Evolutionary conservation across 2,113 vertebrate genomes (phyloP).

Genomic region (Petrocephalus microphthalmus): DNA sequence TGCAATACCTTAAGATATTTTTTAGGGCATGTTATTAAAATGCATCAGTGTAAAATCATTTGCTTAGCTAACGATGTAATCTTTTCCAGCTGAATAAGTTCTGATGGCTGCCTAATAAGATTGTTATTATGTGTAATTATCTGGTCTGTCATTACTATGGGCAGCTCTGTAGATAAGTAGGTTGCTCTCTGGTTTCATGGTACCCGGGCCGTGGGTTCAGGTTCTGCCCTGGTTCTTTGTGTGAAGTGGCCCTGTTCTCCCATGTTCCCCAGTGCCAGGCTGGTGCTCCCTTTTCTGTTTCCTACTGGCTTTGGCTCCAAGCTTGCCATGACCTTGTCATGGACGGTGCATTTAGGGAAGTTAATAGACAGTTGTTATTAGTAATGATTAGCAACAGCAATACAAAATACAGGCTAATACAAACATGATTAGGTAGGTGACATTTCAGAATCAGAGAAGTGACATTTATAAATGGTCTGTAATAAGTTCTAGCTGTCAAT

Average conservation of each 20-base stretch:
- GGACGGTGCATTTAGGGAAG: background rate
- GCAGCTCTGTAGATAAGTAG: background rate
- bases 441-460: background rate
- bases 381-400: background rate
- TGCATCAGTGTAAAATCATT: constrained; percentile 5
- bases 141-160: background rate
- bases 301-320: background rate
- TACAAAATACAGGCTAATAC: background rate
- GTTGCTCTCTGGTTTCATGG: background rate
- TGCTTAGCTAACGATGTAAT: constrained; percentile 6
- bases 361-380: background rate
- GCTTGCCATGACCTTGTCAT: background rate
- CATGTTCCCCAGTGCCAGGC: background rate
- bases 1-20: background rate
- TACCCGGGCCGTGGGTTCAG: background rate
- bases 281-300: background rate
- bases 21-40: constrained; percentile 1
- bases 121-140: constrained; percentile 11
- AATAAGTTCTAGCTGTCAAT: background rate
- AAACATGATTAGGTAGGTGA: background rate
- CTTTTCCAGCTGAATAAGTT: constrained; percentile 9
- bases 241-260: background rate
- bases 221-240: background rate
- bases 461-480: background rate
- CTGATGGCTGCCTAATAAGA: background rate